phyloP scores from a whole-genome alignment of 2,797 vertebrate species.

The Decapterus maruadsi region DNA sequence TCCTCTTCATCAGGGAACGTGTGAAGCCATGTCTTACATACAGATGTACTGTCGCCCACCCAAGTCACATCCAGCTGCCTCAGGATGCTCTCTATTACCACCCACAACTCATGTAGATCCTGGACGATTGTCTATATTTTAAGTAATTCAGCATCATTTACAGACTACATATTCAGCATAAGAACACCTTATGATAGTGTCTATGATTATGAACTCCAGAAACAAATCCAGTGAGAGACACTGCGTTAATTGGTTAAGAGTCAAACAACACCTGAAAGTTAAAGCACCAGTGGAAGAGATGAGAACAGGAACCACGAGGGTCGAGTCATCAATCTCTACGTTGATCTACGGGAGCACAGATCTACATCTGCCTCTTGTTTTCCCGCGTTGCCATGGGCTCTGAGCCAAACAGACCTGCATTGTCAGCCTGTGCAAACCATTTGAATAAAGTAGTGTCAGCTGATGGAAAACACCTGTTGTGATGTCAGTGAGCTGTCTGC shows the following conservation, averaged over 20 bases:
- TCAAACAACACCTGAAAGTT: neutral
- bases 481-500: constrained; percentile 18
- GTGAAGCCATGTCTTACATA: too few relatives aligned
- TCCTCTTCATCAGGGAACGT: too few relatives aligned
- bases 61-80: too few relatives aligned
- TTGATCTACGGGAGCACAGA: neutral
- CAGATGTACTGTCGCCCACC: too few relatives aligned
- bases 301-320: neutral
- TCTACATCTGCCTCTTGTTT: constrained; percentile 11
- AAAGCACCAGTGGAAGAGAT: neutral
- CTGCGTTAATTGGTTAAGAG: neutral
- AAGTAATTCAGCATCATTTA: too few relatives aligned
- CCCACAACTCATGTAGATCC: too few relatives aligned
- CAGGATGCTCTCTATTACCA: too few relatives aligned
- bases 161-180: too few relatives aligned
- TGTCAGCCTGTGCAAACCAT: constrained; percentile 13
- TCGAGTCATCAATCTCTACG: neutral
- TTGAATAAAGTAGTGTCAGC: constrained; percentile 20
- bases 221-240: neutral
- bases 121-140: too few relatives aligned
- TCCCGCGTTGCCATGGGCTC: constrained; percentile 24
- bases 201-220: neutral
- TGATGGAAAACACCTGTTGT: constrained; percentile 23
- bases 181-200: neutral
- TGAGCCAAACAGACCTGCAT: constrained; percentile 7